These are phyloP conservation scores for Odontocolon sp. DNA, from an alignment of 2,888 invertebrate genomes.

Conservation along the genomic window DNA sequence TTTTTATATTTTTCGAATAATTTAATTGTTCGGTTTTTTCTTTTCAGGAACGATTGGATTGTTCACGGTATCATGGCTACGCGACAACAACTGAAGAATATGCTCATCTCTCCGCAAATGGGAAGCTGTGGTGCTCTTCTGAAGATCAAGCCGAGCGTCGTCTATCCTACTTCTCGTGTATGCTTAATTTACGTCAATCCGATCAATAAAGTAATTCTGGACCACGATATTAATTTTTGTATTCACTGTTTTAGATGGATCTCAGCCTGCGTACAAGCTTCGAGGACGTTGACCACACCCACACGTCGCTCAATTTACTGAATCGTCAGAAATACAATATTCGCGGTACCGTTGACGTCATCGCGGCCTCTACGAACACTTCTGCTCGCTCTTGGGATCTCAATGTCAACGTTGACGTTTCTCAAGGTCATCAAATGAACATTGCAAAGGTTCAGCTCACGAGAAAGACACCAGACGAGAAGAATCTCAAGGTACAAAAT, in stretches of 20 bases:
- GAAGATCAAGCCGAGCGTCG: conserved; percentile 69
- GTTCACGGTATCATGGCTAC: conserved; percentile 58
- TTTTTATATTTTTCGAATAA: background rate
- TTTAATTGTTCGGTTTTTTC: background rate
- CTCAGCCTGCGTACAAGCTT: conserved; percentile 70
- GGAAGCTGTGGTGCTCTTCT: conserved; percentile 72
- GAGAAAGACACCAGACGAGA: conserved; percentile 72
- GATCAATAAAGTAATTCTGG: too few relatives aligned
- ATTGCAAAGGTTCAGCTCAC: conserved; percentile 72
- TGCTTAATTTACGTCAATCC: conserved; percentile 42
- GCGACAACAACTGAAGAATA: conserved; percentile 63
- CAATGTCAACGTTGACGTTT: conserved; percentile 70
- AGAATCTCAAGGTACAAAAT: conserved; percentile 72
- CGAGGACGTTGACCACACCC: conserved; percentile 64
- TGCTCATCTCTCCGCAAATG: conserved; percentile 65
- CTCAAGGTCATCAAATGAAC: conserved; percentile 72
- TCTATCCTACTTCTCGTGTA: conserved; percentile 74
- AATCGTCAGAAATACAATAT: conserved; percentile 60
- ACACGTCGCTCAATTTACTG: conserved; percentile 48
- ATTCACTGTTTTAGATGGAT: conserved; percentile 64
- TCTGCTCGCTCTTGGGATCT: conserved; percentile 75
- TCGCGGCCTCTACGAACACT: conserved; percentile 65
- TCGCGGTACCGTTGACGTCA: conserved; percentile 73
- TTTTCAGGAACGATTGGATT: conserved; percentile 54
- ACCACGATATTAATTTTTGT: too few relatives aligned